A percentile compares a stretch with the other conserved stretches of the same genome.
These are phyloP conservation scores for Lacerta agilis DNA, from an alignment of 2,797 vertebrate genomes.

Conservation along the genomic window DNA sequence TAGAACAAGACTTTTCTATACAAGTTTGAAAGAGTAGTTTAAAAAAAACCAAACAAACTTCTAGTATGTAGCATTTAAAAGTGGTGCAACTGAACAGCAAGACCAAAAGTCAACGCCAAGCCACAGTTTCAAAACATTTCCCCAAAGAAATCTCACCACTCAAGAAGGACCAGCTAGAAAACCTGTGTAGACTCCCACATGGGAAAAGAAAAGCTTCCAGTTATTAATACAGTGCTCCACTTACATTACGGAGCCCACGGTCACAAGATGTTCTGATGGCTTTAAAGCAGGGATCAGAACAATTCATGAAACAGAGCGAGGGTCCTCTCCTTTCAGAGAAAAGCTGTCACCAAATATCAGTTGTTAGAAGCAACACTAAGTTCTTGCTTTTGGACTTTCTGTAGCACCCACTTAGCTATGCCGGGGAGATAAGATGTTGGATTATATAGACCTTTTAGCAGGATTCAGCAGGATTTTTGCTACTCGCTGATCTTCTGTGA, in stretches of 20 bases:
- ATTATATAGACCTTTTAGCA: not conserved
- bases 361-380: not conserved
- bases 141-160: constrained; percentile 30
- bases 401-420: not conserved
- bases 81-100: constrained; percentile 69
- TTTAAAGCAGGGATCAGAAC: not conserved
- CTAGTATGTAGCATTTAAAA: constrained; percentile 52
- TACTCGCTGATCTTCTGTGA: constrained; percentile 11
- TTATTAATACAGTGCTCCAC: constrained; percentile 69
- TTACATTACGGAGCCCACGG: not conserved
- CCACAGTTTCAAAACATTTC: constrained; percentile 64
- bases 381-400: not conserved
- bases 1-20: constrained; percentile 50
- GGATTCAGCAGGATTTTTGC: not conserved
- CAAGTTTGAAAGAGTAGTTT: constrained; percentile 51
- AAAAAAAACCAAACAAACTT: not conserved
- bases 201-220: constrained; percentile 74
- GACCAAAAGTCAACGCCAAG: constrained; percentile 58
- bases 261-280: not conserved
- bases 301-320: not conserved
- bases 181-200: constrained; percentile 38
- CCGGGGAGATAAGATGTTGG: too few species aligned
- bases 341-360: not conserved
- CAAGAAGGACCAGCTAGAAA: constrained; percentile 58
- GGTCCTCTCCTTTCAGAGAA: too few species aligned